phyloP scores from a whole-genome alignment of 2,797 vertebrate genomes.

The Nyctalus aviator region DNA sequence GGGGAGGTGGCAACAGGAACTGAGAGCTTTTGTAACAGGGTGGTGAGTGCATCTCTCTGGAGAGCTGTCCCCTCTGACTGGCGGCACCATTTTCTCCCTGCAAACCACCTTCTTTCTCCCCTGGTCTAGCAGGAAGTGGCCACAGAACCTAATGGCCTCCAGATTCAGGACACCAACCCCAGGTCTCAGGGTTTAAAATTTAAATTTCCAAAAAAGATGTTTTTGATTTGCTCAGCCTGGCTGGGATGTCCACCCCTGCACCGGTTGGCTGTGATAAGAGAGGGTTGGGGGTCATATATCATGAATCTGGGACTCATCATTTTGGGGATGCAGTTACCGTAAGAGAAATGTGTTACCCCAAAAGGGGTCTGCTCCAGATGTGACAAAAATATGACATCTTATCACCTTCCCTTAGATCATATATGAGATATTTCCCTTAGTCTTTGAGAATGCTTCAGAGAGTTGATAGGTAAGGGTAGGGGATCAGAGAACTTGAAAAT shows the following conservation, averaged over 20 bases:
- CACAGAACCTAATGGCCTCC: neutral
- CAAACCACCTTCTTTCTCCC: neutral
- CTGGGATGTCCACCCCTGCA: neutral
- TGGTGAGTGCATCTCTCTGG: neutral
- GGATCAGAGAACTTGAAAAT: neutral
- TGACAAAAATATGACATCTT: neutral
- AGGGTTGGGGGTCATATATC: neutral
- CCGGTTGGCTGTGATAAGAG: neutral
- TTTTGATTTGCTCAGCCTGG: neutral
- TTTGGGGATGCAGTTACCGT: neutral
- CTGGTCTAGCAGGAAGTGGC: neutral
- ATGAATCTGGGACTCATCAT: neutral
- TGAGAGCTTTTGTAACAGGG: neutral
- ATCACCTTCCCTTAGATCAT: neutral
- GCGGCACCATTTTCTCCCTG: neutral
- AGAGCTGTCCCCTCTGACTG: too few species aligned
- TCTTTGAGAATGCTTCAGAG: neutral
- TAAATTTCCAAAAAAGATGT: neutral
- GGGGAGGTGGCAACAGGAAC: neutral
- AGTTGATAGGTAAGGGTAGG: neutral
- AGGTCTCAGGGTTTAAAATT: neutral
- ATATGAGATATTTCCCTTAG: neutral
- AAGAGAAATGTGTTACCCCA: neutral
- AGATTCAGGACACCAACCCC: neutral
- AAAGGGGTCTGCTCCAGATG: neutral